phyloP scores from a whole-genome alignment of 2,113 vertebrate species.

The Sceloporus undulatus region DNA sequence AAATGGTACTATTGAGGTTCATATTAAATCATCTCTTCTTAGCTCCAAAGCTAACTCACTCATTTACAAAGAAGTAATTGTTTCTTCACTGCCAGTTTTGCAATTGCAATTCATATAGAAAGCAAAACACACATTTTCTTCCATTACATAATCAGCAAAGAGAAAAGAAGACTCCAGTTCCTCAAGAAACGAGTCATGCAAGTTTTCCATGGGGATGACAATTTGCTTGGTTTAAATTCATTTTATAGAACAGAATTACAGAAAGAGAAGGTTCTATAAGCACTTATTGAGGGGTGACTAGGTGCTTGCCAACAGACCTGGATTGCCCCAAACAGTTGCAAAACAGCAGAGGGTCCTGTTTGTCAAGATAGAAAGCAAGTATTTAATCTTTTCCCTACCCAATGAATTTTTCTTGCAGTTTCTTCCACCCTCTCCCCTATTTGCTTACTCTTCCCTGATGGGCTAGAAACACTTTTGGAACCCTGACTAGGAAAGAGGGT shows the following conservation, averaged over 20 bases:
- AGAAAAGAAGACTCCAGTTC: slow-evolving; percentile 6
- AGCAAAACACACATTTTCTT: neutral
- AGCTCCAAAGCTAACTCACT: neutral
- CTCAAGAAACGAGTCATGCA: neutral
- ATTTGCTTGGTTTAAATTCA: neutral
- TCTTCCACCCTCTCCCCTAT: neutral
- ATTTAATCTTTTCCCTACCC: neutral
- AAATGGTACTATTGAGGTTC: neutral
- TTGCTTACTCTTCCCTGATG: neutral
- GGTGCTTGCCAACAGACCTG: neutral
- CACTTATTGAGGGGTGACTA: too few relatives aligned
- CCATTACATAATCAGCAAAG: neutral
- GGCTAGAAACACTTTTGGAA: neutral
- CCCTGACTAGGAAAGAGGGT: neutral
- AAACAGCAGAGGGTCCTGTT: neutral
- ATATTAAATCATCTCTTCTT: neutral
- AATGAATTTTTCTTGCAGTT: neutral
- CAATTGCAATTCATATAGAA: slow-evolving; percentile 19
- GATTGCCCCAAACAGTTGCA: neutral
- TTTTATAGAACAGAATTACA: neutral
- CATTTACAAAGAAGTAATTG: slow-evolving; percentile 21
- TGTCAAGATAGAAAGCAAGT: neutral
- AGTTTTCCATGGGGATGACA: slow-evolving; percentile 10
- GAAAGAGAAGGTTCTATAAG: neutral
- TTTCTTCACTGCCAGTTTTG: slow-evolving; percentile 10